Evolutionary conservation across 2,113 vertebrate species (phyloP), one percentile per base, ranked within the genome.

Genomic region (Rissa tridactyla): DNA sequence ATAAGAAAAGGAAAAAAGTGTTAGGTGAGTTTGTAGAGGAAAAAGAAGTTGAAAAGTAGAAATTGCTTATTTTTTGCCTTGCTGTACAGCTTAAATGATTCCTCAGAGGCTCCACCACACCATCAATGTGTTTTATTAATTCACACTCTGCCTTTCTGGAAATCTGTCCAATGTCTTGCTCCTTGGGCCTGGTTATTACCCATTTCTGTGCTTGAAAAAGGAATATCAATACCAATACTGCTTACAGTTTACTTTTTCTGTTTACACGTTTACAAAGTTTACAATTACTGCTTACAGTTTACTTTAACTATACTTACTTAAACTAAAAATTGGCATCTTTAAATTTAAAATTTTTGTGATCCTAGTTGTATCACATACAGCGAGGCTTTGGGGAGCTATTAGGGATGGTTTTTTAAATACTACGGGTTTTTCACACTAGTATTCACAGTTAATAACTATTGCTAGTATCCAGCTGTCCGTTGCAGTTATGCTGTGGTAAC

Each of bases 121-220:
- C 64, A 21, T 72, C 82, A 92, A 55, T 85, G 44, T 54, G 22
- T 55, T 55, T 86, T 89, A 90, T 86, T 82, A 93, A 91, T 86
- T 93, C 65, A 69, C 40, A 29, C 44, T 90, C 87, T 79, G 84
- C 14, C 72, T 69, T 88, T 96, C 96, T 86, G 72, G 70, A 90
- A 94, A 90, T 62, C 23, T 85, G 76, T 60, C 73, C 65, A 13
- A 78, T 91, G 88, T 62, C 30, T 71, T 42, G 55, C 23, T 42
- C 25, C 15, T 65, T 27, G 46, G 47, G 34, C 19, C 26, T 47
- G 36, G 32, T 46, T 61, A 25, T 46, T 61, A 29, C 29, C 22
- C 40, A 78, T 36, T 86, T 32, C 46, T 55, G 5, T 58, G 55
- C 68, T 40, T 85, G 32, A 57, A 58, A 30, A 70, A 42, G 21